Conservation (phyloP, 2,797 vertebrate species). For the Pangasius sanitwongsei region DNA sequence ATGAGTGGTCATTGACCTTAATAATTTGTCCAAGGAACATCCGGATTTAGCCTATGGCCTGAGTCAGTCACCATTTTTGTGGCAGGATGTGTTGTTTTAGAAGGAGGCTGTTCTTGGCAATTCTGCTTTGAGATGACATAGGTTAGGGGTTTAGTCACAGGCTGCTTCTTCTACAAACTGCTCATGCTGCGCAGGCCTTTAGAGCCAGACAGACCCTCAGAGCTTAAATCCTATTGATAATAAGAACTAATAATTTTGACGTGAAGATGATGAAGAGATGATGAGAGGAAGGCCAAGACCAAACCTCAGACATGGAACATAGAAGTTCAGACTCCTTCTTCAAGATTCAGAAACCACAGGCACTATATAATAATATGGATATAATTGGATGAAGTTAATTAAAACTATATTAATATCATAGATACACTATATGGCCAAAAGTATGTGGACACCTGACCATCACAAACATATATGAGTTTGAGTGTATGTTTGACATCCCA, state of each 20-base stretch:
- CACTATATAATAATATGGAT: not conserved
- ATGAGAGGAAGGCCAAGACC: conserved; percentile 23
- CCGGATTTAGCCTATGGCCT: not conserved
- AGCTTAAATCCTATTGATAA: conserved; percentile 42
- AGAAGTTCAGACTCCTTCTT: conserved; percentile 11
- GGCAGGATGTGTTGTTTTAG: conserved; percentile 44
- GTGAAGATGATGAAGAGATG: conserved; percentile 31
- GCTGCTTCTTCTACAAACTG: conserved; percentile 38
- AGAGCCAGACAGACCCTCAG: conserved; percentile 49
- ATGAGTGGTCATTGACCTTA: not conserved
- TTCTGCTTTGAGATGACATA: not conserved
- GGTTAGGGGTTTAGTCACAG: conserved; percentile 17
- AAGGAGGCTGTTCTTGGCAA: conserved; percentile 35
- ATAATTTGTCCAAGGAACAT: conserved; percentile 2
- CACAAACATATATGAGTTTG: not conserved
- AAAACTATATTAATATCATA: not conserved
- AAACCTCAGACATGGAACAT: conserved; percentile 29
- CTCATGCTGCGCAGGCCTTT: conserved; percentile 40
- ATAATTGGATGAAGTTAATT: not conserved
- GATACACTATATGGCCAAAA: not conserved
- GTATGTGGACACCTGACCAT: not conserved
- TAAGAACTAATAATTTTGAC: conserved; percentile 41
- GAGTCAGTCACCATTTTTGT: conserved; percentile 49
- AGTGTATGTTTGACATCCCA: not conserved
- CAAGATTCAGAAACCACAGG: conserved; percentile 4